phyloP scores from a whole-genome alignment of 1,140 invertebrate species.

The Aphaenogaster ashmeadi region DNA sequence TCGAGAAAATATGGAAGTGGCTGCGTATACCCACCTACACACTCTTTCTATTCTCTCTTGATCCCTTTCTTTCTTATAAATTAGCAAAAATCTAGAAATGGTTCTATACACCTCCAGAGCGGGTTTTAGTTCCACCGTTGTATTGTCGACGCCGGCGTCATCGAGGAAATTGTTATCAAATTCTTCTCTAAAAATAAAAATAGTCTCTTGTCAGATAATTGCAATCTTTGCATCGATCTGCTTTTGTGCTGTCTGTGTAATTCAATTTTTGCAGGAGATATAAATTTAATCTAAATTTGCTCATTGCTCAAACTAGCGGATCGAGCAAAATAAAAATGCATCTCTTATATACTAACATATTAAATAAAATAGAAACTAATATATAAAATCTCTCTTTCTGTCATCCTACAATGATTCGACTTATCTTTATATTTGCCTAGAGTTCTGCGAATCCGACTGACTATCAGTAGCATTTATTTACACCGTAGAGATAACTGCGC shows the following conservation, averaged over 20 bases:
- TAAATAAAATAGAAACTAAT: constrained; percentile 42
- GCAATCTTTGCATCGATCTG: not conserved
- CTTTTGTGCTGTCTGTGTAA: not conserved
- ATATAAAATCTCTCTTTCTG: not conserved
- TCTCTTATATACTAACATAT: not conserved
- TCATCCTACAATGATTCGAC: not conserved
- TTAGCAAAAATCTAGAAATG: constrained; percentile 90
- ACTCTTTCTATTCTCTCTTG: constrained; percentile 91
- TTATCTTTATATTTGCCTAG: not conserved
- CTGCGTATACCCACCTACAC: constrained; percentile 88
- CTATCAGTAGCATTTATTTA: constrained; percentile 40
- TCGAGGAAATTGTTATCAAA: constrained; percentile 90
- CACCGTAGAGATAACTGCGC: not conserved
- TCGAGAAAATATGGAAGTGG: not conserved
- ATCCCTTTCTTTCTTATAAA: constrained; percentile 91
- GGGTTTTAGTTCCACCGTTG: constrained; percentile 88
- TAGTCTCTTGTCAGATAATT: not conserved
- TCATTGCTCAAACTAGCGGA: not conserved
- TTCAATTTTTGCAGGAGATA: not conserved
- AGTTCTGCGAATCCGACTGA: not conserved
- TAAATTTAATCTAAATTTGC: not conserved
- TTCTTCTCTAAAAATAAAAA: constrained; percentile 88
- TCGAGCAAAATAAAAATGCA: not conserved
- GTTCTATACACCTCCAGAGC: constrained; percentile 91
- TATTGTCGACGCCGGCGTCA: constrained; percentile 86